Conservation (phyloP, 1,140 invertebrate species). For the Babylonia areolata region DNA sequence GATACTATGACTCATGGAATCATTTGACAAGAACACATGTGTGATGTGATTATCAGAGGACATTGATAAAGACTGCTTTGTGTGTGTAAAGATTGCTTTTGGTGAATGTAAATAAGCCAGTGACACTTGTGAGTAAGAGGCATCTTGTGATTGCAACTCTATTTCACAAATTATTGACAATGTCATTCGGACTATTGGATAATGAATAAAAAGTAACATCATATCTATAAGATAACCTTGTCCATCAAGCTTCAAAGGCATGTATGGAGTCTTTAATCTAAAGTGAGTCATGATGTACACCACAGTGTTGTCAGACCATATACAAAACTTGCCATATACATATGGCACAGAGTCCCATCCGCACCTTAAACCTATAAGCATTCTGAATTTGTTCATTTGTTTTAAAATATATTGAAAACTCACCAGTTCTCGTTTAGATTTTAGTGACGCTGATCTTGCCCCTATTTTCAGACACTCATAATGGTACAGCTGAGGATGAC, state of each 20-base stretch:
- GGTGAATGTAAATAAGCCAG: not conserved
- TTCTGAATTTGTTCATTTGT: not conserved
- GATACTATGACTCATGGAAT: not conserved
- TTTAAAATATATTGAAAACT: not conserved
- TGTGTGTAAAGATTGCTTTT: not conserved
- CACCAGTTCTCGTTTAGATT: not conserved
- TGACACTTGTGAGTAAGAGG: not conserved
- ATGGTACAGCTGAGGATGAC: too few species aligned
- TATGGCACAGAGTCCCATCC: not conserved
- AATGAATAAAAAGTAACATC: not conserved
- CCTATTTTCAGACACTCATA: not conserved
- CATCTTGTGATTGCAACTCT: not conserved
- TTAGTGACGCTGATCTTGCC: not conserved
- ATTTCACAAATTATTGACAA: not conserved
- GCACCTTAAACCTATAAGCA: not conserved
- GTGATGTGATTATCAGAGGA: not conserved
- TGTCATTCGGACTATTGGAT: too few species aligned
- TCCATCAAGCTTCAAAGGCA: not conserved
- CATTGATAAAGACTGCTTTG: not conserved
- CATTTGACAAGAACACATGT: not conserved
- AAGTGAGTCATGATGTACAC: not conserved
- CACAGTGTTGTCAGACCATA: not conserved
- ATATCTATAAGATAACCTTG: too few species aligned
- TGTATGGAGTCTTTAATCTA: not conserved
- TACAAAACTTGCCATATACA: not conserved